Percentiles rank a stretch among this genome's conserved stretches.
Evolutionary conservation across 92 coral and sea anemone genomes (phyloP).

Genomic region (Zoanthus gigantus): DNA sequence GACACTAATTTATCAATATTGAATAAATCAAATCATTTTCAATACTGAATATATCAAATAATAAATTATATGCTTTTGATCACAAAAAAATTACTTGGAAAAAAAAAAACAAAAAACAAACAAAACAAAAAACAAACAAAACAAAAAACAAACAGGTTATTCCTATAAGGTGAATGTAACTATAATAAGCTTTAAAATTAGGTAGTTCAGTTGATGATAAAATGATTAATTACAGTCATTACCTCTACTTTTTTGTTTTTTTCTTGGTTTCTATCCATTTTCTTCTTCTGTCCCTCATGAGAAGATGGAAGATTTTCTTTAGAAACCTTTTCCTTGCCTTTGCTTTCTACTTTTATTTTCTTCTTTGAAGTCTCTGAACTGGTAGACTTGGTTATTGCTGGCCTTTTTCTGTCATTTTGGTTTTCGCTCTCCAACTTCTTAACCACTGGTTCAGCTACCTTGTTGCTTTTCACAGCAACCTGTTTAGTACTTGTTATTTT

Average conservation of each 20-base stretch:
- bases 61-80: too few relatives aligned
- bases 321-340: background rate
- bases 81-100: too few relatives aligned
- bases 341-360: conserved; percentile 28
- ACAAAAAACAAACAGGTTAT: background rate
- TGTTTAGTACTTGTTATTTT: conserved; percentile 28
- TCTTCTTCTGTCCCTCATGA: conserved; percentile 1
- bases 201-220: too few relatives aligned
- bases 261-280: background rate
- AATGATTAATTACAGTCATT: background rate
- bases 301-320: background rate
- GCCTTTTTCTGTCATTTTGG: conserved; percentile 53
- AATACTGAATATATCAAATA: too few relatives aligned
- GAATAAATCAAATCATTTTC: too few relatives aligned
- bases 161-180: too few relatives aligned
- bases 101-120: too few relatives aligned
- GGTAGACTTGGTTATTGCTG: conserved; percentile 38
- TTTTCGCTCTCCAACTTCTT: conserved; percentile 3
- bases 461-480: conserved; percentile 15
- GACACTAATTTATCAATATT: too few relatives aligned
- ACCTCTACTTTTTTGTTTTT: background rate
- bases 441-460: conserved; percentile 9
- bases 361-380: conserved; percentile 38
- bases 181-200: too few relatives aligned
- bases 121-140: too few relatives aligned